Evolutionary conservation across 2,888 invertebrate genomes (phyloP), one percentile per base, ranked within the genome.

Genomic region (Marronus borbonicus): DNA sequence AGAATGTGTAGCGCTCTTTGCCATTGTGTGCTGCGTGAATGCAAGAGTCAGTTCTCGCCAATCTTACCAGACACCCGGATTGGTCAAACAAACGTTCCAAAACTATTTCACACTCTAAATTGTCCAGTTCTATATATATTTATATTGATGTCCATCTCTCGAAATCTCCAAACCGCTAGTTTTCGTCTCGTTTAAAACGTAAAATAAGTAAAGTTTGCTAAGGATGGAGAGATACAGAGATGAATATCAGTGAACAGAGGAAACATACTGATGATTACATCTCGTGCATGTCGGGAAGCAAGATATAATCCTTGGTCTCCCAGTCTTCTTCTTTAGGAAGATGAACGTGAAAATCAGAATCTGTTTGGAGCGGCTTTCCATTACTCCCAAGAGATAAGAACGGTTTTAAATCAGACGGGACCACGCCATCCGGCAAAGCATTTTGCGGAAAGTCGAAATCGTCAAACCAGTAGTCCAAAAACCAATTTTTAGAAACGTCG

Each of bases 231-330:
- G 31, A 36, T 36, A 5, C 31, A 36, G 31, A 5, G 31, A 5
- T 36, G 31, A 5, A 36, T 5, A 36, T 36, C 5, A 36, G 31
- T 36, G 31, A 36, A 36, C 31, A 36, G 4, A 36, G 31, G 31
- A 5, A 36, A 44, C 44, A 10, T 39, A 39, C 1, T 10, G 20
- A 52, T 2, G 7, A 7, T 55, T 55, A 55, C 3, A 8, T 7
- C 2, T 55, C 55, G 20, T 44, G 12, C 8, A 58, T 58, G 65
- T 82, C 82, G 0, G 90, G 90, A 80, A 94, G 84, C 82, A 93
- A 93, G 2, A 94, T 86, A 84, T 94, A 94, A 87, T 94, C 94
- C 24, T 91, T 86, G 55, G 92, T 93, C 84, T 92, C 92, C 94
- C 94, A 94, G 81, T 92, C 91, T 69, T 90, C 88, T 79, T 92